phyloP scores from a whole-genome alignment of 1,140 invertebrate genomes.

The Cepaea nemoralis region DNA sequence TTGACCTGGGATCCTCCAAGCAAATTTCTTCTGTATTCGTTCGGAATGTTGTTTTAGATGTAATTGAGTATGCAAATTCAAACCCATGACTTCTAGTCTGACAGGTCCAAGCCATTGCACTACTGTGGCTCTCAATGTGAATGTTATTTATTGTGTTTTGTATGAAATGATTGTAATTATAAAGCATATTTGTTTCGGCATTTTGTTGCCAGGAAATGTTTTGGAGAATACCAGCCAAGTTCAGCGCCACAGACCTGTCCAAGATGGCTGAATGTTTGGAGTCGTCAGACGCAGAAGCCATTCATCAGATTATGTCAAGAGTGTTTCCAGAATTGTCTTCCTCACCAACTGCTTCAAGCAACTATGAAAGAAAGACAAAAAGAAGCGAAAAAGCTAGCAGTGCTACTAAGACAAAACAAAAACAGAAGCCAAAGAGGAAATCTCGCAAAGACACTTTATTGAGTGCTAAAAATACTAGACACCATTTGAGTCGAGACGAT shows the following conservation, averaged over 20 bases:
- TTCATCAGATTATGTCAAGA: conserved; percentile 38
- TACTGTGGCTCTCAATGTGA: too few species aligned
- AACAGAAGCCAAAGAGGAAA: conserved; percentile 39
- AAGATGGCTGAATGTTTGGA: conserved; percentile 52
- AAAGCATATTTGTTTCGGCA: background rate
- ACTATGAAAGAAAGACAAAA: conserved; percentile 2
- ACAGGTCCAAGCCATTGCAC: too few species aligned
- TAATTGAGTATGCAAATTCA: too few species aligned
- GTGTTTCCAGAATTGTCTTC: conserved; percentile 28
- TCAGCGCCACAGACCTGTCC: conserved; percentile 49
- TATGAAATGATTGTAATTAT: too few species aligned
- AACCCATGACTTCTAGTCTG: too few species aligned
- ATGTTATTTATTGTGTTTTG: too few species aligned
- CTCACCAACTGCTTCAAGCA: background rate
- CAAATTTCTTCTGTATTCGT: too few species aligned
- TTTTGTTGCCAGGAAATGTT: conserved; percentile 61
- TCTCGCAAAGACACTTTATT: conserved; percentile 37
- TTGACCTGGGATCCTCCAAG: too few species aligned
- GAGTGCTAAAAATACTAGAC: conserved; percentile 38
- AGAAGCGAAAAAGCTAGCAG: conserved; percentile 26
- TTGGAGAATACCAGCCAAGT: conserved; percentile 65
- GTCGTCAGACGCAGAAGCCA: conserved; percentile 55
- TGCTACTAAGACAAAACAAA: conserved; percentile 19
- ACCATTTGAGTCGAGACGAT: background rate
- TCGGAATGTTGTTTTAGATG: too few species aligned